These are phyloP conservation scores for Alexandromys fortis DNA, from an alignment of 2,113 vertebrate genomes.

Conservation along the genomic window DNA sequence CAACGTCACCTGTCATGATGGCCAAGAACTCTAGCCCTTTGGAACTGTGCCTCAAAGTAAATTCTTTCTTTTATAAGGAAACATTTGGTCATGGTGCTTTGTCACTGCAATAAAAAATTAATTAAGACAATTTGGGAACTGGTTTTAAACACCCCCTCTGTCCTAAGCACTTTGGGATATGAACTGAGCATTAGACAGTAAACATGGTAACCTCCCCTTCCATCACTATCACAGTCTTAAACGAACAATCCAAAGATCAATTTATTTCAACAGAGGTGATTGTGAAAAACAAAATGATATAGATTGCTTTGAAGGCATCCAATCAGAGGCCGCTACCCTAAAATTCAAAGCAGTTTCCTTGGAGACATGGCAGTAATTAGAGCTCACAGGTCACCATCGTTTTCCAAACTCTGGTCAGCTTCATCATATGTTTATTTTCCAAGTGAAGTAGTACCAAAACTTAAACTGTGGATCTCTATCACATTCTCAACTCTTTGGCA, in stretches of 20 bases:
- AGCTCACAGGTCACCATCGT: not conserved
- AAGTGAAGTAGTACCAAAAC: not conserved
- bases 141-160: not conserved
- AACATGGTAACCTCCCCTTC: not conserved
- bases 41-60: not conserved
- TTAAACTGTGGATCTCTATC: not conserved
- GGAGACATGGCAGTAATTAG: not conserved
- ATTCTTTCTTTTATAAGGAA: too few relatives aligned
- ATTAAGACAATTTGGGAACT: not conserved
- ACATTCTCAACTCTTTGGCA: not conserved
- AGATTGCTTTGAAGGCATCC: not conserved
- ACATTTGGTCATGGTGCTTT: not conserved
- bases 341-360: not conserved
- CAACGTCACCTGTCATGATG: not conserved
- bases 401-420: not conserved
- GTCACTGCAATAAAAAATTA: not conserved
- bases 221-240: not conserved
- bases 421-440: not conserved
- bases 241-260: not conserved
- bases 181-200: too few relatives aligned
- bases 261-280: not conserved
- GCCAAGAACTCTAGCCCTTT: not conserved
- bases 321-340: not conserved
- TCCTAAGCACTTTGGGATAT: not conserved
- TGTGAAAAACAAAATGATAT: not conserved